These are phyloP conservation scores for Streptopelia turtur DNA, from an alignment of 2,797 vertebrate species.

Conservation along the genomic window DNA sequence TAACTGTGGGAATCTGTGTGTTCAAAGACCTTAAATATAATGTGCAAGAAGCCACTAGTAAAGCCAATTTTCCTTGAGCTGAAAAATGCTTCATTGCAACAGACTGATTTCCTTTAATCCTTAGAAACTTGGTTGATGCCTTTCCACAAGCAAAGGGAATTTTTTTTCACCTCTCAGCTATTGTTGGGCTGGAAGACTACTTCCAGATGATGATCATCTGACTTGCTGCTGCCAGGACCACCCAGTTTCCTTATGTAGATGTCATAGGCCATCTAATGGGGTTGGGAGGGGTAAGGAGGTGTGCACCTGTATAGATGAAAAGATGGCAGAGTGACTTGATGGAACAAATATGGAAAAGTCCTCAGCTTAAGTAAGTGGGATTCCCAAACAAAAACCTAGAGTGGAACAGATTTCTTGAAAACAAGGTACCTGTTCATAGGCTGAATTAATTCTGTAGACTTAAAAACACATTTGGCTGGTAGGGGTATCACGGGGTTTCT, in stretches of 20 bases:
- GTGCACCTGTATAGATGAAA: background rate
- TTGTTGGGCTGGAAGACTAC: background rate
- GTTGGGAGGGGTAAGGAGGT: background rate
- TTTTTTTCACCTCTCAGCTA: background rate
- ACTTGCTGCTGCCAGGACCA: constrained; percentile 26
- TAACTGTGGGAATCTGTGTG: constrained; percentile 6
- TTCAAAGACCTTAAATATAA: constrained; percentile 11
- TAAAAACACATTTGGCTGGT: background rate
- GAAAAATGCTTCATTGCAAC: background rate
- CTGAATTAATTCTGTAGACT: background rate
- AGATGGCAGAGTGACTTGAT: background rate
- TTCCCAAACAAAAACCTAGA: background rate
- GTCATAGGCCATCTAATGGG: background rate
- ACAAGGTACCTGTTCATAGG: background rate
- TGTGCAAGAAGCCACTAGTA: background rate
- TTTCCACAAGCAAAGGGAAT: background rate
- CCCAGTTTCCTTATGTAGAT: background rate
- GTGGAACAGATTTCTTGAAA: background rate
- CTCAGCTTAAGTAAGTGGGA: background rate
- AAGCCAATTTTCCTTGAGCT: constrained; percentile 7
- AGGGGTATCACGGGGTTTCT: background rate
- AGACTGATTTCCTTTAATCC: constrained; percentile 5
- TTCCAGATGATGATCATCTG: constrained; percentile 29
- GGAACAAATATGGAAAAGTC: background rate
- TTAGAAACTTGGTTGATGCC: background rate